A percentile compares a stretch with the other conserved stretches of the same genome.
Conservation (phyloP, 2,113 vertebrate species). For the rat (Rattus norvegicus) region DNA sequence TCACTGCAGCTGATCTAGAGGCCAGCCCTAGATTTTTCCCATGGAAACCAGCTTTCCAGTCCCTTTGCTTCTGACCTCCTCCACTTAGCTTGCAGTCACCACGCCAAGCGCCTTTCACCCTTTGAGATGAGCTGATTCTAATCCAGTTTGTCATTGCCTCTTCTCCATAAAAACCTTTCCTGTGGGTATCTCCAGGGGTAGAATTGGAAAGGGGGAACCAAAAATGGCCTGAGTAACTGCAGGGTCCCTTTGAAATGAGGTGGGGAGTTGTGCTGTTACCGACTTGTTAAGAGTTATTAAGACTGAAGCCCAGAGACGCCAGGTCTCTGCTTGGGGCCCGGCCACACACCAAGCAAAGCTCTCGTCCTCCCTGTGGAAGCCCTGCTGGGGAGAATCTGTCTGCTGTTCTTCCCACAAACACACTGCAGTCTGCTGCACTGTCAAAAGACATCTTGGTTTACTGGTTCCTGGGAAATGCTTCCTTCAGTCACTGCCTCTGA, state of each 20-base stretch:
- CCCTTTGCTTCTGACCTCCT: not conserved
- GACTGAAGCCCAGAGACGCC: not conserved
- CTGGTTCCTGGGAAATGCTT: not conserved
- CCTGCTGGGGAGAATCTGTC: not conserved
- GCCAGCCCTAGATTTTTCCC: not conserved
- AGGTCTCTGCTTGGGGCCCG: not conserved
- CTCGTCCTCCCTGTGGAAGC: not conserved
- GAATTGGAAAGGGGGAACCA: not conserved
- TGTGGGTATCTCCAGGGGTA: not conserved
- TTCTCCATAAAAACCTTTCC: not conserved
- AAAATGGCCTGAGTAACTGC: not conserved
- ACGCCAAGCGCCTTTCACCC: not conserved
- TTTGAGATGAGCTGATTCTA: not conserved
- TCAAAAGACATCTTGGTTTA: not conserved
- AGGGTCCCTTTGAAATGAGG: not conserved
- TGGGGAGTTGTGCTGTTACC: not conserved
- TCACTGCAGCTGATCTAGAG: not conserved
- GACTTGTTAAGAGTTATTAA: not conserved
- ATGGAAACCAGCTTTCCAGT: not conserved
- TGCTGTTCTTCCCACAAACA: not conserved
- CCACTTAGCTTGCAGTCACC: not conserved
- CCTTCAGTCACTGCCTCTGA: not conserved
- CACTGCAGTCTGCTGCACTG: not conserved
- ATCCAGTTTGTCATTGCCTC: not conserved
- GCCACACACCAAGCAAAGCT: not conserved